A percentile compares a stretch with the other conserved stretches of the same genome.
Conservation (phyloP, 2,888 invertebrate species). For the Acrobasis consociella region DNA sequence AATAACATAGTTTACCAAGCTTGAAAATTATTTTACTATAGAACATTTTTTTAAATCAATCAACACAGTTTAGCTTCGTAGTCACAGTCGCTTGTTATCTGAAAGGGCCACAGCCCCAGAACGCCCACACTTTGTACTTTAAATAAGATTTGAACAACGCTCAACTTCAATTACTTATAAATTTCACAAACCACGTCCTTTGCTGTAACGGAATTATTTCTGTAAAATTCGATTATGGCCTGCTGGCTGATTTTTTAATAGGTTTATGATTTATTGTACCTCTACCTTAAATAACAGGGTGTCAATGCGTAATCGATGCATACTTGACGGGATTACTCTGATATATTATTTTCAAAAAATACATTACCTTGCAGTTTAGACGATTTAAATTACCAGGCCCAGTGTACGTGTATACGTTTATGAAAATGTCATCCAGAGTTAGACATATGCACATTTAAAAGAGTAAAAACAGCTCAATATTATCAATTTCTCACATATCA, state of each 20-base stretch:
- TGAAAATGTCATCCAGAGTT: too few relatives aligned
- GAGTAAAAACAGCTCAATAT: neutral
- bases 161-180: slow-evolving; percentile 32
- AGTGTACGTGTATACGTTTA: too few relatives aligned
- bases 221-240: slow-evolving; percentile 22
- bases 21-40: neutral
- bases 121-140: slow-evolving; percentile 32
- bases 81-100: neutral
- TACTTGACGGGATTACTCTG: too few relatives aligned
- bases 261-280: too few relatives aligned
- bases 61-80: neutral
- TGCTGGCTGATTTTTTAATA: too few relatives aligned
- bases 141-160: slow-evolving; percentile 38
- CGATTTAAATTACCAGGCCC: too few relatives aligned
- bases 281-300: too few relatives aligned
- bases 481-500: neutral
- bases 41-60: neutral
- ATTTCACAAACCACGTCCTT: slow-evolving; percentile 32
- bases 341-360: too few relatives aligned
- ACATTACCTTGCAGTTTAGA: too few relatives aligned
- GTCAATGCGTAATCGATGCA: too few relatives aligned
- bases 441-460: too few relatives aligned
- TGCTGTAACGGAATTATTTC: slow-evolving; percentile 34
- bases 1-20: too few relatives aligned
- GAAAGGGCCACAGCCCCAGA: neutral